These are phyloP conservation scores for Phorcus lineatus DNA, from an alignment of 2,888 invertebrate species.

Conservation along the genomic window DNA sequence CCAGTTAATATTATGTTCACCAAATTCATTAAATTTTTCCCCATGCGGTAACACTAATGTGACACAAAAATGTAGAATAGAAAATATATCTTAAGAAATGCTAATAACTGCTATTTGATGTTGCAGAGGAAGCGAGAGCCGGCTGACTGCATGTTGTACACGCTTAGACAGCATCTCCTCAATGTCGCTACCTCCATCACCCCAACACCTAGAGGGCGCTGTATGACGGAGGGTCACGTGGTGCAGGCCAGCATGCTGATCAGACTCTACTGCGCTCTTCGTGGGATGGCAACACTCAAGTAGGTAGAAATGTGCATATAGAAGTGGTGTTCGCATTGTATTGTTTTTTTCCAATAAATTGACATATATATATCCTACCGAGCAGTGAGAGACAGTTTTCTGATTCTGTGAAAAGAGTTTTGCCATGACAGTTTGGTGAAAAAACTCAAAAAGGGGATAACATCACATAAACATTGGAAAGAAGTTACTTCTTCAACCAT, in stretches of 20 bases:
- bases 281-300: constrained; percentile 94
- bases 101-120: not conserved
- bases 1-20: too few relatives aligned
- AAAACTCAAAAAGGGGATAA: too few relatives aligned
- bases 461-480: too few relatives aligned
- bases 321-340: too few relatives aligned
- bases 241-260: constrained; percentile 93
- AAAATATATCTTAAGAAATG: too few relatives aligned
- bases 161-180: constrained; percentile 83
- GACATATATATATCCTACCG: too few relatives aligned
- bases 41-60: not conserved
- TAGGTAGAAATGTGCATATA: constrained; percentile 67
- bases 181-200: constrained; percentile 60
- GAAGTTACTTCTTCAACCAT: too few relatives aligned
- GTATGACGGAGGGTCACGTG: constrained; percentile 80
- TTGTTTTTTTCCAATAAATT: too few relatives aligned
- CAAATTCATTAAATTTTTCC: not conserved
- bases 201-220: constrained; percentile 54
- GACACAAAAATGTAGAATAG: not conserved
- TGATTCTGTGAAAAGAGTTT: too few relatives aligned
- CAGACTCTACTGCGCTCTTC: constrained; percentile 91
- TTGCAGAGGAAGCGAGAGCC: constrained; percentile 65
- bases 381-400: too few relatives aligned
- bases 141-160: constrained; percentile 80
- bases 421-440: too few relatives aligned